phyloP scores from a whole-genome alignment of 2,113 vertebrate genomes.

The Tinamus guttatus region DNA sequence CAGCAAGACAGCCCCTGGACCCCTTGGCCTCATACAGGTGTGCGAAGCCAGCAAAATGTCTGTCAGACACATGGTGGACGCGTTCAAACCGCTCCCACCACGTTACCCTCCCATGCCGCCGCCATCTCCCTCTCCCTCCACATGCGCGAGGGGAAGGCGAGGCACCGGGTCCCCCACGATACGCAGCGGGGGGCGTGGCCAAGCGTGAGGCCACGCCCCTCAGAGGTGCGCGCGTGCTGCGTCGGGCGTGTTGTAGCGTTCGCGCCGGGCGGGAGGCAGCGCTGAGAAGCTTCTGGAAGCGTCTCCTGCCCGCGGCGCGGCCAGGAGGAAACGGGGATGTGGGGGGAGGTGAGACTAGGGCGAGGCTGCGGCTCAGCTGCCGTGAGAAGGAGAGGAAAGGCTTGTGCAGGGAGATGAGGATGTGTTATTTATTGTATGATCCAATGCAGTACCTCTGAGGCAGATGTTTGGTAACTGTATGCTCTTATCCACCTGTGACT shows the following conservation, averaged over 20 bases:
- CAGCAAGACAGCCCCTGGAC: not conserved
- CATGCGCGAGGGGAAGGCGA: no score
- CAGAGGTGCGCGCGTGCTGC: not conserved
- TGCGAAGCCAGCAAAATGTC: no score
- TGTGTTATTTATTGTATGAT: not conserved
- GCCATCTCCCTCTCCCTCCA: no score
- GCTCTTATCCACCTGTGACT: not conserved
- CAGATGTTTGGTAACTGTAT: not conserved
- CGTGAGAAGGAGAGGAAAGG: not conserved
- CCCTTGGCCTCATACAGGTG: not conserved
- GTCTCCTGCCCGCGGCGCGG: not conserved
- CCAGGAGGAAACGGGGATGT: not conserved
- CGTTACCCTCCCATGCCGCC: no score
- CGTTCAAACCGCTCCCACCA: no score
- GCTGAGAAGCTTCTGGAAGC: not conserved
- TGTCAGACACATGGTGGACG: no score
- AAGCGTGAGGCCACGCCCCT: rapidly evolving
- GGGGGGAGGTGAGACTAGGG: not conserved
- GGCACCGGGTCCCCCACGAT: no score
- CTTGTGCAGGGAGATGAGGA: not conserved
- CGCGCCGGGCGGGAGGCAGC: rapidly evolving
- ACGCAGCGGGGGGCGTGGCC: no score
- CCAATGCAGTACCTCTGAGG: not conserved
- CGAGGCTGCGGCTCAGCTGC: not conserved
- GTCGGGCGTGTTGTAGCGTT: no score